Evolutionary conservation across 1,140 invertebrate genomes (phyloP).

Genomic region (Streblospio benedicti): DNA sequence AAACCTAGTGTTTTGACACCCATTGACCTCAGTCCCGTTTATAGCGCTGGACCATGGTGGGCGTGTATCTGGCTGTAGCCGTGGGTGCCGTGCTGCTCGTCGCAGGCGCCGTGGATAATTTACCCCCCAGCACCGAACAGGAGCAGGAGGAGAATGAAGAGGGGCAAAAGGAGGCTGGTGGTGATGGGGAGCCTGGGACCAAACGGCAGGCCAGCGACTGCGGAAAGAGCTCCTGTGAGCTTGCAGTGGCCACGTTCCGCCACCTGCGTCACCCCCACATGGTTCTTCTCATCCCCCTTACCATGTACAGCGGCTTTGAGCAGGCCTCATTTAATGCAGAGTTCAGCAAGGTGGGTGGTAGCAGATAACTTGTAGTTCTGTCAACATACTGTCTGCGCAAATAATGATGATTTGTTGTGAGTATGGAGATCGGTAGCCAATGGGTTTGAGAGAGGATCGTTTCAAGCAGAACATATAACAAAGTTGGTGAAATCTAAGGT

Average conservation of each 20-base stretch:
- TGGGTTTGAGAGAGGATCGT: too few species aligned
- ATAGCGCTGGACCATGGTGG: slow-evolving; percentile 60
- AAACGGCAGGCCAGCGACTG: slow-evolving; percentile 14
- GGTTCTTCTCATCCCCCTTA: slow-evolving; percentile 87
- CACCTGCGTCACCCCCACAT: slow-evolving; percentile 59
- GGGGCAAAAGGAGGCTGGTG: slow-evolving; percentile 16
- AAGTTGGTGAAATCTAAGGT: too few species aligned
- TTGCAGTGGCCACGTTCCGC: slow-evolving; percentile 73
- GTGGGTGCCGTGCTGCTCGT: slow-evolving; percentile 75
- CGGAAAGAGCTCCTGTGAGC: slow-evolving; percentile 42
- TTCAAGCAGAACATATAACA: too few species aligned
- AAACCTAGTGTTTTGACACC: background rate
- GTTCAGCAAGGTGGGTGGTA: slow-evolving; percentile 73
- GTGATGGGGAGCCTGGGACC: slow-evolving; percentile 23
- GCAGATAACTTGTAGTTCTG: too few species aligned
- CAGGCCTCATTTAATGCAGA: slow-evolving; percentile 92
- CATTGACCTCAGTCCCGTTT: background rate
- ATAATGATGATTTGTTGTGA: too few species aligned
- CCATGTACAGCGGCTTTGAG: slow-evolving; percentile 93
- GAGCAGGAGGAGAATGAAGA: slow-evolving; percentile 18
- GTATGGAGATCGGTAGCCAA: too few species aligned
- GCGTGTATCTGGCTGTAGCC: slow-evolving; percentile 80
- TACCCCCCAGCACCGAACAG: slow-evolving; percentile 25
- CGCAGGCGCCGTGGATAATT: slow-evolving; percentile 71
- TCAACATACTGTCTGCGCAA: too few species aligned